Percentiles rank a stretch among this genome's conserved stretches.
phyloP scores from a whole-genome alignment of 2,888 invertebrate species.

The Minunthozetes semirufus region DNA sequence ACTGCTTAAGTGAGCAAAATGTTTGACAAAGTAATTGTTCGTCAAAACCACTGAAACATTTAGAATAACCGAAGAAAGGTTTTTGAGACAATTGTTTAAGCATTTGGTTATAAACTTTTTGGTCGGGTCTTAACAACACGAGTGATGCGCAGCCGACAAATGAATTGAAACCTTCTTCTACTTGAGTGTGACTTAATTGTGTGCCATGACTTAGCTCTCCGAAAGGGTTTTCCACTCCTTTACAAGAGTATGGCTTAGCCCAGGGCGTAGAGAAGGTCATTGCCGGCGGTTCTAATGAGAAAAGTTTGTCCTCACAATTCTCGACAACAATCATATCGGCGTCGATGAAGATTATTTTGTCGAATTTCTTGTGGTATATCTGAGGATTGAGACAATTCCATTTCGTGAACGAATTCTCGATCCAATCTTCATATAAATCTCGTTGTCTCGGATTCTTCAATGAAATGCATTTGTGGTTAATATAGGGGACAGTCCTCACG shows the following conservation, averaged over 20 bases:
- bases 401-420: conserved; percentile 15
- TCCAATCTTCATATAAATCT: conserved; percentile 10
- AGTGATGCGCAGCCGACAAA: conserved; percentile 4
- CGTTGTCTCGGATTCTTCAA: neutral
- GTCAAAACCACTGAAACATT: conserved; percentile 27
- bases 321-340: conserved; percentile 13
- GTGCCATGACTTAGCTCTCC: neutral
- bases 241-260: conserved; percentile 6
- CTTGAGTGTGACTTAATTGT: neutral
- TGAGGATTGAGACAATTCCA: conserved; percentile 14
- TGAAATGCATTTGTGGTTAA: neutral
- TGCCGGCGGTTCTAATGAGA: conserved; percentile 11
- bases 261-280: conserved; percentile 20
- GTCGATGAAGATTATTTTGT: conserved; percentile 12
- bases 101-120: conserved; percentile 1
- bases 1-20: neutral
- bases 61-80: neutral
- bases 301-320: conserved; percentile 12
- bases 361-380: neutral
- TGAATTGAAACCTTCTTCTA: neutral
- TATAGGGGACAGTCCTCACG: conserved; percentile 10
- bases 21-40: conserved; percentile 19
- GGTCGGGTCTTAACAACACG: conserved; percentile 9
- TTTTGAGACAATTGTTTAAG: neutral
- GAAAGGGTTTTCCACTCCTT: conserved; percentile 9